A percentile compares a stretch with the other conserved stretches of the same genome.
These are phyloP conservation scores for Neodiprion fabricii DNA, from an alignment of 1,140 invertebrate genomes.

Conservation along the genomic window DNA sequence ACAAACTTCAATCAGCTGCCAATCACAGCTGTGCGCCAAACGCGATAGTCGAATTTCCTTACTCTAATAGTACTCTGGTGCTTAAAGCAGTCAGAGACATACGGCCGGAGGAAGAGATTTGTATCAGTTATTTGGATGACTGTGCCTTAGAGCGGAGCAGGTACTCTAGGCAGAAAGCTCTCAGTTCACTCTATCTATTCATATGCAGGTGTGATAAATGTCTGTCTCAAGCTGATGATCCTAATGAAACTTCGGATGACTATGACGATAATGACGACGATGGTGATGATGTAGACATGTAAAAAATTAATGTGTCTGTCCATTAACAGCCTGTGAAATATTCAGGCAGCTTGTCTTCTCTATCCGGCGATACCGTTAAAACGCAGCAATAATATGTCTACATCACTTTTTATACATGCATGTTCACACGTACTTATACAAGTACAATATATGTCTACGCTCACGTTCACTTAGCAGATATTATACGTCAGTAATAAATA, in stretches of 20 bases:
- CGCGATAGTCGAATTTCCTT: constrained; percentile 83
- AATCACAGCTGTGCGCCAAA: constrained; percentile 95
- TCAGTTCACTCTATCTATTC: constrained; percentile 88
- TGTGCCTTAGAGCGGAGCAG: constrained; percentile 80
- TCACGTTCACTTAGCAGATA: too few species aligned
- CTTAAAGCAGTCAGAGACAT: constrained; percentile 81
- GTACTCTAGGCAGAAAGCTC: constrained; percentile 84
- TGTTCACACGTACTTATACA: too few species aligned
- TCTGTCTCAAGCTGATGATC: constrained; percentile 72
- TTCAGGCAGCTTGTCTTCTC: background rate
- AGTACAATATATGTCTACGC: too few species aligned
- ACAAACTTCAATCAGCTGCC: constrained; percentile 81
- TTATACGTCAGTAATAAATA: too few species aligned
- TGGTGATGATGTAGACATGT: constrained; percentile 61
- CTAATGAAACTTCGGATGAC: constrained; percentile 82
- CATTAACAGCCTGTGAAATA: background rate
- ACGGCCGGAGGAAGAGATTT: constrained; percentile 84
- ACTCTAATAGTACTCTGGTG: constrained; percentile 82
- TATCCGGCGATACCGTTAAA: too few species aligned
- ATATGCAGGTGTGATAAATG: constrained; percentile 84
- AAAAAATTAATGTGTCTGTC: constrained; percentile 60
- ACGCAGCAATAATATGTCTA: too few species aligned
- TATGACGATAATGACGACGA: constrained; percentile 71
- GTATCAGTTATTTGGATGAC: constrained; percentile 90
- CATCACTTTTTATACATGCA: too few species aligned